A percentile compares a stretch with the other conserved stretches of the same genome.
phyloP scores from a whole-genome alignment of 2,113 vertebrate genomes.

The Plectropomus leopardus region DNA sequence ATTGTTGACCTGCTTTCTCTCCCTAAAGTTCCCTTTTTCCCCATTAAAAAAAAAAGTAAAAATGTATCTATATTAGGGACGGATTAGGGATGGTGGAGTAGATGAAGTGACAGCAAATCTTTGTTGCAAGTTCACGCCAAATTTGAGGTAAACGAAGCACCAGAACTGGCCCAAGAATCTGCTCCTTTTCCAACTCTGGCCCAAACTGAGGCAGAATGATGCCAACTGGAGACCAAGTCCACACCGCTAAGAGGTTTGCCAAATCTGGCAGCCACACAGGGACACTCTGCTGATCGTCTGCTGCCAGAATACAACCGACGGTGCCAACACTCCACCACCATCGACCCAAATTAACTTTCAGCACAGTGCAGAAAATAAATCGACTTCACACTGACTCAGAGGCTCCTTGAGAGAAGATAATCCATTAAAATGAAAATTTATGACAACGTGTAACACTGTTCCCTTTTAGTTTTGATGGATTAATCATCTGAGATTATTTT shows the following conservation, averaged over 20 bases:
- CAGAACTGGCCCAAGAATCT: background rate
- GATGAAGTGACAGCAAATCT: background rate
- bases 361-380: background rate
- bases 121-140: background rate
- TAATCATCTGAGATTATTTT: background rate
- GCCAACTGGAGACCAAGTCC: constrained; percentile 8
- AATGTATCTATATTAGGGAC: too few relatives aligned
- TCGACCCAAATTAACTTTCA: constrained; percentile 4
- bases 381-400: background rate
- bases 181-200: background rate
- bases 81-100: too few relatives aligned
- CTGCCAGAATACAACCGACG: background rate
- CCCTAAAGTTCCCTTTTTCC: too few relatives aligned
- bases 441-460: too few relatives aligned
- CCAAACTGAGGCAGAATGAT: background rate
- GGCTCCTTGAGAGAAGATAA: background rate
- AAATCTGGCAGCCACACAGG: background rate
- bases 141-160: background rate
- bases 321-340: background rate
- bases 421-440: constrained; percentile 3
- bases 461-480: background rate
- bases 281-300: background rate
- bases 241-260: background rate
- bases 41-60: too few relatives aligned
- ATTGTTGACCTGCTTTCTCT: too few relatives aligned